Base-by-base conservation (phyloP, 1,140 invertebrate genomes). In the Bombus turneri region DNA sequence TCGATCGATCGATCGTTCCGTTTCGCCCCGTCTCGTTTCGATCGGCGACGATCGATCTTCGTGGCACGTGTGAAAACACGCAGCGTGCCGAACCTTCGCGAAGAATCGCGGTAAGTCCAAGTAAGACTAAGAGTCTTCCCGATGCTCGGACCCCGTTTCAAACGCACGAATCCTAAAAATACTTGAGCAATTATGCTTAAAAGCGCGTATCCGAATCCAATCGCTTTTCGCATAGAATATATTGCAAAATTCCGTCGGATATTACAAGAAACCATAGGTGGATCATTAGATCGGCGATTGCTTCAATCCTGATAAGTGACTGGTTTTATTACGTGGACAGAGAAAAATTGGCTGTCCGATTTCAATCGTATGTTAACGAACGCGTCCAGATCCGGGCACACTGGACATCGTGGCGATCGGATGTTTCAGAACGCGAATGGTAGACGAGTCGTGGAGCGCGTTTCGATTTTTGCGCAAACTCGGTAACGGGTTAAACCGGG, bases 401-500 rank as follows among this genome's bases (percentile, higher is more conserved):
- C n/a, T 74, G 64, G 75, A 64, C 66, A 80, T 79, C 68, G 69
- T 59, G 18, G 34, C 18, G 37, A 22, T 68, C 72, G 39, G 22
- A 57, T 22, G 62, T n/a, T 39, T 3, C 13, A 66, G n/a, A 34
- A 66, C 47, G 28, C n/a, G 69, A 28, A 22, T 3, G 8, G 18
- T 68, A 81, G 62, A 81, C 6, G 34, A 9, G 87, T 66, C 82
- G 88, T 79, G 83, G 81, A 89, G 83, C 91, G 88, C 88, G 87
- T 87, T 77, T 62, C 68, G 81, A 93, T 92, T 93, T 94, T 93
- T 93, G 81, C 82, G 31, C 68, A 86, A 72, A 59, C 86, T 71
- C 86, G 86, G 88, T 86, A 92, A 94, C 93, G 92, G 93, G 91
- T 90, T 91, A 90, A 91, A 91, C 91, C 92, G 90, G 91, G 91